Base-by-base conservation (phyloP, 1,140 invertebrate species). In the Dysdera silvatica region DNA sequence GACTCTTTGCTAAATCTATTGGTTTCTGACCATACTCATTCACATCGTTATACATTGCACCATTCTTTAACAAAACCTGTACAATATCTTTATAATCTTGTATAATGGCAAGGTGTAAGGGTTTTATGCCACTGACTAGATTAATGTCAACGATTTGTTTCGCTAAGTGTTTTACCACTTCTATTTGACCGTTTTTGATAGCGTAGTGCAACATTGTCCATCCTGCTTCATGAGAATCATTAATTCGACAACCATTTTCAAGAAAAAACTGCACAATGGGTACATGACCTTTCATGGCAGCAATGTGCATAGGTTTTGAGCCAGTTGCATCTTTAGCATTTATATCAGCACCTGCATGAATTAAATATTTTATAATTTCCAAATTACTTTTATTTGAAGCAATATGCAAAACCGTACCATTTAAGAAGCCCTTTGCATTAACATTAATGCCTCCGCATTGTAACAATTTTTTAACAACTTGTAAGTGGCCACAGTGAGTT, bases 231-330 rank as follows among this genome's bases (percentile, higher is more conserved):
- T 20, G 18, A 14, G 23, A 18, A n/a, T 33, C 24, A 41, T 64
- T 53, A 26, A 58, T 18, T 16, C 26, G 5, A 4, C n/a, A n/a
- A 16, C 28, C 57, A 20, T 65, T 8, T 35, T 65, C 26, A 73
- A 96, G 84, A 24, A 96, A 79, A 41, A 96, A 80, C 78, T 96
- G 92, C 26, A 90, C 86, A 71, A 93, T 85, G 52, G 91, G 86
- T 63, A 94, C 79, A 75, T 91, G 91, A 23, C 90, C 90, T 63
- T 89, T 85, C 14, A 88, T 86, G 69, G 89, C 89, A 31, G 92
- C 92, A 55, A 95, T 80, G 73, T 96, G 89, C 40, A 97, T 29
- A 31, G 52, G 54, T 53, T 55, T 61, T 14, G 26, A 41, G 26
- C 48, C 49, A 28, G 24, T 10, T 26, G 26, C 29, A 64, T 53